Base-by-base conservation (phyloP, 2,888 invertebrate genomes). In the Drosophila diplacantha region DNA sequence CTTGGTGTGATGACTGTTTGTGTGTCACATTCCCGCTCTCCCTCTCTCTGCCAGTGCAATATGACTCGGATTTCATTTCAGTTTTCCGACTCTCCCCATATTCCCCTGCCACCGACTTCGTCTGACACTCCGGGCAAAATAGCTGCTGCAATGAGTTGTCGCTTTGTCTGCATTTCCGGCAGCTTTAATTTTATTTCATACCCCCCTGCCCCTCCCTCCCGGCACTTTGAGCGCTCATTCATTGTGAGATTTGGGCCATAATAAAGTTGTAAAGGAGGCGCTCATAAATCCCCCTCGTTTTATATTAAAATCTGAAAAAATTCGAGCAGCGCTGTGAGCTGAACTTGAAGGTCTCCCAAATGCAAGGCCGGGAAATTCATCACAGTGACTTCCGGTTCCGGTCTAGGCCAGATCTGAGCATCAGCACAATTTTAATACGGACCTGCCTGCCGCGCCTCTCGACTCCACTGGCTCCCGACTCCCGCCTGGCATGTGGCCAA, bases 111-210 rank as follows among this genome's bases (percentile, higher is more conserved):
- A 16, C 50, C 46, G 20, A 50, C 56, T 68, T 50, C 59, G 76
- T 73, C 66, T 69, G 76, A 68, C 71, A 71, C 74, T 76, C 74
- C 59, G 29, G 82, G 74, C 76, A 67, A 76, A 78, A 74, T 70
- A 66, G 63, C 65, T 59, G 60, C 69, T 57, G 81, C 71, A 76
- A 73, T 68, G 80, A 79, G 60, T 74, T 79, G 74, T 67, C 76
- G 69, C 76, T 79, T 81, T 81, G 82, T 79, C 82, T 81, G 78
- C 80, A 79, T 79, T 79, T 79, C 78, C 82, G 68, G 58, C 60
- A 47, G 68, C 82, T 81, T 79, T 81, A 79, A 79, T 79, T 81
- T 73, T 74, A 63, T 74, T 79, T 79, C 67, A 71, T 76, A 64
- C 59, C 71, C 61, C 54, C 57, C 53, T 54, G 22, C 32, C 29